Base-by-base conservation (phyloP, 1,140 invertebrate species). In the Brachystomella parvula region DNA sequence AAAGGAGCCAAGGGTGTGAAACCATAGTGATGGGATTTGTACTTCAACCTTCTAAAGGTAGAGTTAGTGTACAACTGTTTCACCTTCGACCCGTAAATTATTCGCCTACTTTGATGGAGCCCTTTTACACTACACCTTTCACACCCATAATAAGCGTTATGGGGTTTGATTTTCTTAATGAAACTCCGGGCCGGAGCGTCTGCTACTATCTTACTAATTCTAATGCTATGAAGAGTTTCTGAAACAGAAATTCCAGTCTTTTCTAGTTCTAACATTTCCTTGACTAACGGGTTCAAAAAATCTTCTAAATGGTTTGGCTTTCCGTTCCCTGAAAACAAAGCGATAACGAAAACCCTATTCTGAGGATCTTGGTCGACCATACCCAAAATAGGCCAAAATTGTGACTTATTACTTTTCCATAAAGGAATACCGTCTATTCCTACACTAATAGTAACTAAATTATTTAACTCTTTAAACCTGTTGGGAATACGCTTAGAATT, bases 321-420 rank as follows among this genome's bases (percentile, higher is more conserved):
- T 56, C 17, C 24, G 28, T 60, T 17, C 12, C 63, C 67, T 31
- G 61, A 61, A 61, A 58, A 68, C 6, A 68, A 31, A 28, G 44
- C 62, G 39, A 68, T 33, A 56, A 68, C 35, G 58, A 68, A 68
- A 30, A 57, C 49, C 24, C 19, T 31, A 28, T 47, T 2, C 53
- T 61, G 31, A 35, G 61, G 19, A 26, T 58, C 63, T 24, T 68
- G 57, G 28, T 65, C 44, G n/a, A 68, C 31, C 30, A n/a, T 61
- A 17, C 63, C 63, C 24, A 68, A 56, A 19, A 68, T 61, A 9
- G 67, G 62, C 58, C 67, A 68, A 35, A 68, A 65, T 39, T 60
- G 47, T 17, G 19, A 47, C 26, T 39, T 32, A 19, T 6, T 53
- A 47, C 63, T 65, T 65, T 49, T 53, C 26, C 57, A 33, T 33